Evolutionary conservation across 2,113 vertebrate genomes (phyloP), one percentile per base, ranked within the genome.

Genomic region (Varanus salvator): DNA sequence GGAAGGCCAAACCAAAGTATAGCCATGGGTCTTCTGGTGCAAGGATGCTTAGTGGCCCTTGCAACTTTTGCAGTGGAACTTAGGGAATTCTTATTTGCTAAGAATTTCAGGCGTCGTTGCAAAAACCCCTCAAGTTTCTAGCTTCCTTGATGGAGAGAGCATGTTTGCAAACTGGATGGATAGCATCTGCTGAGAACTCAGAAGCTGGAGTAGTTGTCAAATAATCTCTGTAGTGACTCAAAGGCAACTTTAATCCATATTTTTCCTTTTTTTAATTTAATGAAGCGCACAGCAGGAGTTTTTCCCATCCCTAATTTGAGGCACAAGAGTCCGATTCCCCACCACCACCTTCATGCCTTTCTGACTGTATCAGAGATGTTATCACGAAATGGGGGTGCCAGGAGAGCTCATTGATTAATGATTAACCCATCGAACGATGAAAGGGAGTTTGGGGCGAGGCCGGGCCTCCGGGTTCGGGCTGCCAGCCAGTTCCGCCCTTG

Each of bases 401-500:
- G 1, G 5, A 68, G 23, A 69, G 25, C 6, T 11, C 4, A 3
- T 8, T 2, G 31, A 69, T 76, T 77, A 84, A 84, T 76, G 3
- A 87, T 87, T 78, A 84, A 84, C 9, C 6, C 9, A 4, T 23
- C 27, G 25, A 8, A 50, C 0, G 9, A 0, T 17, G 60, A 25
- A 68, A 21, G 0, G 1, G 29, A 64, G 14, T 1, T 19, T 34
- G 15, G 44, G 54, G 69, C 1, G 7, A 25, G 48, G 66, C 8
- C 4, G 29, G 23, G 25, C 0, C 3, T 0, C 25, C 15, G 6
- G 34, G 8, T 1, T 25, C 12, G 2, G 64, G 52, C 54, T 4
- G 21, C 23, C 3, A 8, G 64, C 71, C 7, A 15, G 57, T 11
- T 66, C 87, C 52, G 29, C 31, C 3, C 64, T 84, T 34, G 52